Base-by-base conservation (phyloP, 2,888 invertebrate genomes). In the Eudemis profundana region DNA sequence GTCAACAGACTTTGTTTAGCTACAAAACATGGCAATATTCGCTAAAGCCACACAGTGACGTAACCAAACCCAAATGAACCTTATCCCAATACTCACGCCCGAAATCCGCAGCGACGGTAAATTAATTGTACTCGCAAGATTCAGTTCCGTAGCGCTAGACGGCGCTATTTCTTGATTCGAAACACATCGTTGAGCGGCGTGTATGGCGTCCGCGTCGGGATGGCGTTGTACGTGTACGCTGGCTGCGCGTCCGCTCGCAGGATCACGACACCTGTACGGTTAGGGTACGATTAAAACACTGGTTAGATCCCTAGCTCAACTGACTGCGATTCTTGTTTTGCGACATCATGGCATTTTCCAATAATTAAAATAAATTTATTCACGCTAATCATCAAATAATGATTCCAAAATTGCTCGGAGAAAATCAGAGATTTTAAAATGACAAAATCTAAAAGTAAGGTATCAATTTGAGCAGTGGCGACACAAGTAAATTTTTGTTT, bases 201-300 rank as follows among this genome's bases (percentile, higher is more conserved):
- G 78, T 92, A 93, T 4, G 93, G 89, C 60, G 92, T 90, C 71
- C 91, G 76, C 57, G 91, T 87, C 0, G 92, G 85, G 67, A 91
- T 90, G 38, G 89, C 82, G 74, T 92, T 91, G 82, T 83, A 92
- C 0, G 85, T 83, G 71, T 81, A 91, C 0, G 89, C 76, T 0
- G 94, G 93, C 81, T 96, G 96, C 19, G 96, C 95, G 83, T 97
- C 96, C 10, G 96, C 96, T 76, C 96, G 93, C 57, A 97, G 92
- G 78, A 97, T 97, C 56, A 97, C 97, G 70, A 97, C 97, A 82
- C 95, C 95, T 95, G 85, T 69, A 17, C 21, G 38, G 14, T 79
- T 76, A 50, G 4, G 5, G 15, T n/a, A 38, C n/a, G 38, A 47
- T 54, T 63, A 67, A 62, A 56, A 53, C 49, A 59, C 17, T 47